Evolutionary conservation across 2,113 vertebrate species (phyloP).

Genomic region (Lophura nycthemera): DNA sequence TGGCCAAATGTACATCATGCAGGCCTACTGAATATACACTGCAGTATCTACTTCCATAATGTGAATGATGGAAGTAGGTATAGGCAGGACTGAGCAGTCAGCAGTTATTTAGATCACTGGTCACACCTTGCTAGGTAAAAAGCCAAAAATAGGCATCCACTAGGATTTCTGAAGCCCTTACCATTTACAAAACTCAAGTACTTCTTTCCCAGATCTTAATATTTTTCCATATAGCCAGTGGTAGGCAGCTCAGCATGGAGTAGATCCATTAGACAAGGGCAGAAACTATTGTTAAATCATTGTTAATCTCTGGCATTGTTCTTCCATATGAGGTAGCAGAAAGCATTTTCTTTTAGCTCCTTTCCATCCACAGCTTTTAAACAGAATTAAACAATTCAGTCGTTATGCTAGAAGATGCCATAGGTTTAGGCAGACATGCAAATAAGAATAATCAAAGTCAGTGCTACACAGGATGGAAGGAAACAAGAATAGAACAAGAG

Average conservation of each 20-base stretch:
- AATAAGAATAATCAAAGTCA: neutral
- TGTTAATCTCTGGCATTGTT: neutral
- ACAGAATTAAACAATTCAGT: neutral
- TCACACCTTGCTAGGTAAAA: neutral
- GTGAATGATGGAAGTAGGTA: neutral
- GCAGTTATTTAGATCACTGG: neutral
- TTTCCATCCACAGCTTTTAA: neutral
- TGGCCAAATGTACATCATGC: neutral
- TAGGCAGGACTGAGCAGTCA: neutral
- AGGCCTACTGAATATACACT: neutral
- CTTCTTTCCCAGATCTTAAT: neutral
- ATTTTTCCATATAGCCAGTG: neutral
- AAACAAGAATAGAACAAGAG: neutral
- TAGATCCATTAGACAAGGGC: neutral
- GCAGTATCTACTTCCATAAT: neutral
- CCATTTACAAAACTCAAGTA: neutral
- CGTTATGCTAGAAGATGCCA: neutral
- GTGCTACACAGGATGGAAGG: neutral
- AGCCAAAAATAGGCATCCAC: neutral
- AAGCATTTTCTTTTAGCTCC: neutral
- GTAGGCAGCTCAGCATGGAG: fast-evolving
- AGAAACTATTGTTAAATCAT: neutral
- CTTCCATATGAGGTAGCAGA: neutral
- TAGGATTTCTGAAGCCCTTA: neutral
- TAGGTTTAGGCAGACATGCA: neutral